phyloP scores from a whole-genome alignment of 1,140 invertebrate genomes.

The Conopomorpha cramerella region DNA sequence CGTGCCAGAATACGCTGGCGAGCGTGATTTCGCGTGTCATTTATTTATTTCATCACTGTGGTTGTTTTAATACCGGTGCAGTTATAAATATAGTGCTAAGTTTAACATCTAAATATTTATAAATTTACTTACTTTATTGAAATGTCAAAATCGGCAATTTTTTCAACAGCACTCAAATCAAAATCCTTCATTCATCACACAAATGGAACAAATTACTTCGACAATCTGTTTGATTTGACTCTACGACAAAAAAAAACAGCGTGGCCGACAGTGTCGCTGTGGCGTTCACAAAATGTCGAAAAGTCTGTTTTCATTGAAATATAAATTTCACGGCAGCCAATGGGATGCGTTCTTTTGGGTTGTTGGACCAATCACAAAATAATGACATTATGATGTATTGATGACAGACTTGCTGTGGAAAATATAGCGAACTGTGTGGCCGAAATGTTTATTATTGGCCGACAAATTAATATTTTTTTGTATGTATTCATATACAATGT shows the following conservation, averaged over 20 bases:
- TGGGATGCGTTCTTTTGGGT: constrained; percentile 1
- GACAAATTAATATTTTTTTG: constrained; percentile 14
- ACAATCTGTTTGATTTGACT: constrained; percentile 38
- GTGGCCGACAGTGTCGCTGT: constrained; percentile 25
- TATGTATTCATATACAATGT: too few species aligned
- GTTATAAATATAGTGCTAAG: too few species aligned
- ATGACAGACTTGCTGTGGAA: constrained; percentile 24
- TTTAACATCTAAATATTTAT: too few species aligned
- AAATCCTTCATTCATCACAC: constrained; percentile 20
- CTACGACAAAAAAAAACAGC: constrained; percentile 40
- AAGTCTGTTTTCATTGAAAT: constrained; percentile 20
- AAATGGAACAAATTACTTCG: constrained; percentile 43
- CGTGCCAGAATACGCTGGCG: too few species aligned
- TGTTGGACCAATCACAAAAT: constrained; percentile 16
- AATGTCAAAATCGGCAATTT: constrained; percentile 19
- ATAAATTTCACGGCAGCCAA: constrained; percentile 13
- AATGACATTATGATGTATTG: constrained; percentile 6
- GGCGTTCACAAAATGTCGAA: constrained; percentile 29
- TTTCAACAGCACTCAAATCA: constrained; percentile 35
- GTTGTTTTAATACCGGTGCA: too few species aligned
- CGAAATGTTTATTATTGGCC: constrained; percentile 25
- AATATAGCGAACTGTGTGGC: constrained; percentile 16
- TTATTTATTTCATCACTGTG: too few species aligned
- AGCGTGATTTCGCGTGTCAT: too few species aligned
- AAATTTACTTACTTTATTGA: too few species aligned